Conservation (phyloP, 2,113 vertebrate genomes). For the Sitta europaea region DNA sequence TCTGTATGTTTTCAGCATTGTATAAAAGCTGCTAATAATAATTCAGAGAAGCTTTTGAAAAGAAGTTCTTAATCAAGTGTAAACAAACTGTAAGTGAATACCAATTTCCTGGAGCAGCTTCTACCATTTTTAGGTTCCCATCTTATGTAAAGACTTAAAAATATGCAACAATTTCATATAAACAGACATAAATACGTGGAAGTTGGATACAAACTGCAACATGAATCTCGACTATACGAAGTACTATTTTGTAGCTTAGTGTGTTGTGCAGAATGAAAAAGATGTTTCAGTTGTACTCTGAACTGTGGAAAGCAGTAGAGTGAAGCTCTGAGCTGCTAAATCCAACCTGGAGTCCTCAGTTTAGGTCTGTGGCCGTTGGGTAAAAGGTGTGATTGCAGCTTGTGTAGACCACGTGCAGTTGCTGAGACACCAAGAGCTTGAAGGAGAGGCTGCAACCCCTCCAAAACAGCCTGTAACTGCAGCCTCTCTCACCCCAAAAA, state of each 20-base stretch:
- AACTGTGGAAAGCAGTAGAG: not conserved
- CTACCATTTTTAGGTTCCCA: not conserved
- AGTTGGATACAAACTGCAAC: not conserved
- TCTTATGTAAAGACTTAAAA: not conserved
- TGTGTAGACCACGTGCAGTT: not conserved
- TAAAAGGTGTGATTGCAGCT: not conserved
- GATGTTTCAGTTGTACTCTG: not conserved
- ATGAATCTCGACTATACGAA: not conserved
- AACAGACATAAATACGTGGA: not conserved
- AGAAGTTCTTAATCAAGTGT: not conserved
- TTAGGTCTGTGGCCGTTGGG: not conserved
- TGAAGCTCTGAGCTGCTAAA: not conserved
- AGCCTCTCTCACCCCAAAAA: not conserved
- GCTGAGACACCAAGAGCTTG: not conserved
- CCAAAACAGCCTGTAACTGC: not conserved
- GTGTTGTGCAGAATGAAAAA: not conserved
- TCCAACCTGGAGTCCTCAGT: not conserved
- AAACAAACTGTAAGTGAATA: not conserved
- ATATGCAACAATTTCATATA: not conserved
- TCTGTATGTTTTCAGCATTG: not conserved
- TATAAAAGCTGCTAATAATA: not conserved
- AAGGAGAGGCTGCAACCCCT: not conserved
- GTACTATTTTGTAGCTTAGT: not conserved
- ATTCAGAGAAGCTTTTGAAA: not conserved
- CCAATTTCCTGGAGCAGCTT: not conserved